A percentile compares a stretch with the other conserved stretches of the same genome.
These are phyloP conservation scores for Salticus scenicus DNA, from an alignment of 2,888 invertebrate genomes.

Conservation along the genomic window DNA sequence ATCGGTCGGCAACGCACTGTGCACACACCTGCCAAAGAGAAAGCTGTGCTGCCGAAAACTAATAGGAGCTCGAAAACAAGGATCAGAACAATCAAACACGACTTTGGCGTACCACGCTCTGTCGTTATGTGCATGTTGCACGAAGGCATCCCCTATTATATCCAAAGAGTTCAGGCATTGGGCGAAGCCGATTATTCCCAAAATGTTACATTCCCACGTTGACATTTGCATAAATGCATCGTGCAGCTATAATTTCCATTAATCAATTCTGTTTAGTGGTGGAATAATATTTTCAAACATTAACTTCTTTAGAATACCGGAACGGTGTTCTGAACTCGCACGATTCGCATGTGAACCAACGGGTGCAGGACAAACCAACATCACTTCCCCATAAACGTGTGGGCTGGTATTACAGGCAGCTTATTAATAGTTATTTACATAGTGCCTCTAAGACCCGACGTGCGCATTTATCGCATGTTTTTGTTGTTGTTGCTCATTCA, in stretches of 20 bases:
- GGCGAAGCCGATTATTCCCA: not conserved
- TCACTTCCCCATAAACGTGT: not conserved
- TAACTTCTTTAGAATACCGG: too few species aligned
- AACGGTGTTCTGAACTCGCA: slow-evolving; percentile 24
- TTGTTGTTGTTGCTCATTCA: too few species aligned
- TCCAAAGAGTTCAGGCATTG: slow-evolving; percentile 1
- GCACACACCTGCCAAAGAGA: not conserved
- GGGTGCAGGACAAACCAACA: not conserved
- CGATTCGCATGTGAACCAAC: slow-evolving; percentile 18
- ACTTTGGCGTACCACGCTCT: not conserved
- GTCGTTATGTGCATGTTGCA: not conserved
- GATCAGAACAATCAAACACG: not conserved
- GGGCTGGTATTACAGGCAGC: not conserved
- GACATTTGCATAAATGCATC: not conserved
- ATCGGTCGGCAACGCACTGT: not conserved
- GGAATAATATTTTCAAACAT: not conserved
- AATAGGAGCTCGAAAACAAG: not conserved
- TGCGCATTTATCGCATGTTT: too few species aligned
- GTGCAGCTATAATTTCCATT: not conserved
- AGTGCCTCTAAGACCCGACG: too few species aligned
- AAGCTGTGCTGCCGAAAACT: not conserved
- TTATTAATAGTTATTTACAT: not conserved
- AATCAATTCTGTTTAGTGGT: not conserved
- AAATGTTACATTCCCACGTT: not conserved
- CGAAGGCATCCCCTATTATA: not conserved